Conservation (phyloP, 2,113 vertebrate genomes). For the Tauraco erythrolophus region DNA sequence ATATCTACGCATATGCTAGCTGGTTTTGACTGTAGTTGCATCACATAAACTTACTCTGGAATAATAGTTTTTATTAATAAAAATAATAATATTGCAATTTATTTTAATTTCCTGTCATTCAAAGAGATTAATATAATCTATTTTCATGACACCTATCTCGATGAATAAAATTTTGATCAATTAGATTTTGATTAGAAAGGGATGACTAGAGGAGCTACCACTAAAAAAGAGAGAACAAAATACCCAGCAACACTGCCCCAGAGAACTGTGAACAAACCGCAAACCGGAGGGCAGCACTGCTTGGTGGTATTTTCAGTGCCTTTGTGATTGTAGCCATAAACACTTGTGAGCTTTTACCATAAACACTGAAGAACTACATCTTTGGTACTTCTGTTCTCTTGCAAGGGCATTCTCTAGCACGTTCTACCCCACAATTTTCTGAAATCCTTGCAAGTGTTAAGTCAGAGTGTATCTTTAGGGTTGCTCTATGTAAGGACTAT, state of each 20-base stretch:
- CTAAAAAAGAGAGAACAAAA: neutral
- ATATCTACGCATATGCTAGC: neutral
- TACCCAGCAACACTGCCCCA: neutral
- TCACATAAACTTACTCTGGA: neutral
- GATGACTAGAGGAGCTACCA: neutral
- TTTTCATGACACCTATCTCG: constrained; percentile 32
- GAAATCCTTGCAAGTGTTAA: neutral
- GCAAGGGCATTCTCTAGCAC: neutral
- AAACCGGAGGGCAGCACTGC: neutral
- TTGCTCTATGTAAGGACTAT: neutral
- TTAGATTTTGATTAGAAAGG: constrained; percentile 45
- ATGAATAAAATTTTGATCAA: constrained; percentile 56
- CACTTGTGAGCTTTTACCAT: neutral
- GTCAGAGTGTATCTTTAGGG: neutral
- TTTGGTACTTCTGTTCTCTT: neutral
- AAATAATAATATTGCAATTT: neutral
- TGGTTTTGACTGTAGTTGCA: neutral
- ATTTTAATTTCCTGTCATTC: constrained; percentile 21
- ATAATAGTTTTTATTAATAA: neutral
- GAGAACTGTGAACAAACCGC: neutral
- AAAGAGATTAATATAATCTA: constrained; percentile 32
- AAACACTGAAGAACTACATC: neutral
- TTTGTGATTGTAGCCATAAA: neutral
- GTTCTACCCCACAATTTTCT: neutral
- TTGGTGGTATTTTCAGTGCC: neutral